Percentiles rank a stretch among this genome's conserved stretches.
Evolutionary conservation across 2,113 vertebrate genomes (phyloP).

Genomic region (Phyllopteryx taeniolatus): DNA sequence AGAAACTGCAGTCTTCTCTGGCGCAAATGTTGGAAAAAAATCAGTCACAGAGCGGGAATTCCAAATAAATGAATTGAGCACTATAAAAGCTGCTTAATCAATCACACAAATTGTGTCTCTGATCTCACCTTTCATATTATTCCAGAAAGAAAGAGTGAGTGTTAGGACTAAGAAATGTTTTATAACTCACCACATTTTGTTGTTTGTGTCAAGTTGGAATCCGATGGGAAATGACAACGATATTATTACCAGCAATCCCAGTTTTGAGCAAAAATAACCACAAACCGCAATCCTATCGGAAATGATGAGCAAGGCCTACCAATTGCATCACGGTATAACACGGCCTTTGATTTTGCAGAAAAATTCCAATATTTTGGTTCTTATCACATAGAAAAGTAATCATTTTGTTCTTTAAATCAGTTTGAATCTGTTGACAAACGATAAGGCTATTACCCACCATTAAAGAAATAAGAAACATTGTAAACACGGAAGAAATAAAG

Average conservation of each 20-base stretch:
- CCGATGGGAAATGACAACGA: background rate
- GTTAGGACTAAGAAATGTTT: background rate
- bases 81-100: background rate
- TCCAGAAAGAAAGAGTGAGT: background rate
- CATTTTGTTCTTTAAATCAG: too few relatives aligned
- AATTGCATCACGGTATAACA: background rate
- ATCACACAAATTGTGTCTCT: background rate
- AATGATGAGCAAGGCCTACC: background rate
- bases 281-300: background rate
- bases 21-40: background rate
- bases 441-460: too few relatives aligned
- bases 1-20: background rate
- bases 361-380: background rate
- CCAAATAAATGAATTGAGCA: background rate
- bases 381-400: too few relatives aligned
- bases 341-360: background rate
- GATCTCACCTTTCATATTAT: background rate
- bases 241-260: background rate
- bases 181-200: background rate
- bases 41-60: background rate
- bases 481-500: too few relatives aligned
- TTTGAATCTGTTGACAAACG: too few relatives aligned
- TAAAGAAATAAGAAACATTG: too few relatives aligned
- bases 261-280: background rate
- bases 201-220: background rate